Evolutionary conservation across 2,113 vertebrate genomes (phyloP), one percentile per base, ranked within the genome.

Genomic region (Urocolius indicus): DNA sequence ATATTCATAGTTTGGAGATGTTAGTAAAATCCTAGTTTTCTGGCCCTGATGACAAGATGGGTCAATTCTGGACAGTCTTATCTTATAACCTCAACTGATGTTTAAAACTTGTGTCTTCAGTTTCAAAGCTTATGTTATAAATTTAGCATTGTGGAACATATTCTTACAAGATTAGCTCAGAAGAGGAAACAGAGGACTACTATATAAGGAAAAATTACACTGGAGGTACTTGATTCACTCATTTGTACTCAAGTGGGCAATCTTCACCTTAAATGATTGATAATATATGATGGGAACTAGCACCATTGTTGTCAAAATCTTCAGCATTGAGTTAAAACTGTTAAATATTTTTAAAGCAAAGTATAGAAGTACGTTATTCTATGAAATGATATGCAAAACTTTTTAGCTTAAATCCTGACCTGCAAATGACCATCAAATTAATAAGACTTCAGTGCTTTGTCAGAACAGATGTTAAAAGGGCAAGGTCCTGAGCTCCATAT

Each of bases 391-490:
- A 72, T 77, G 75, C 69, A 87, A 89, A 88, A 89, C 57, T 61
- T 94, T 89, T 78, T 87, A 22, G 22, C 84, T 95, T 96, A 96
- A 96, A 91, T 96, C 65, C 77, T 97, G 93, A 96, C 92, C 88
- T 96, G 94, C 72, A 71, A 74, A 61, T 97, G 93, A 98, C 82
- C 84, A 96, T 87, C 88, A 92, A 91, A 97, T 97, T 96, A 95
- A 85, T 92, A 97, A 90, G 91, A 67, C 80, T 93, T 95, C 62
- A 66, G 65, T 95, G 84, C 79, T 95, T 96, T 93, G 95, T 95
- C 69, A 75, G 95, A 97, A 84, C 96, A 97, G 93, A 97, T 96
- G 96, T 92, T 97, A 89, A 95, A 97, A 94, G 94, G 92, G 73
- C 94, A 96, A 95, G 93, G 75, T 96, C 90, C 84, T 94, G 74